Conservation (phyloP, 2,888 invertebrate species). For the Endomychus coccineus region DNA sequence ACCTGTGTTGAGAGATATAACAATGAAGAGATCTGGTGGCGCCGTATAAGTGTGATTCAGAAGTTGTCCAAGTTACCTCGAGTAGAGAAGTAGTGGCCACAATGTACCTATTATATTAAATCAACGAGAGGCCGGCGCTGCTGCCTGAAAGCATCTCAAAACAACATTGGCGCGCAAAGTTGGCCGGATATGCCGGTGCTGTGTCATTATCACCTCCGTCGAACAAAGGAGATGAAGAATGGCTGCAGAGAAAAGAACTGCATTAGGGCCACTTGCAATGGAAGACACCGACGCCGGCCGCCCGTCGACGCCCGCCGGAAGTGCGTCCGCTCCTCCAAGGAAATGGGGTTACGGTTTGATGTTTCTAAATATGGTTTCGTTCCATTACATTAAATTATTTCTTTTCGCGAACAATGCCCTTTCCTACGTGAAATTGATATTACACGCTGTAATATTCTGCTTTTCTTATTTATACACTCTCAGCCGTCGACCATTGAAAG, state of each 20-base stretch:
- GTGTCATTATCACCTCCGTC: conserved; percentile 43
- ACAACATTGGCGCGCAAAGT: conserved; percentile 36
- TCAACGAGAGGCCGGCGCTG: conserved; percentile 32
- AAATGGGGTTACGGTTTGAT: conserved; percentile 38
- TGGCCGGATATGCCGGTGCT: conserved; percentile 41
- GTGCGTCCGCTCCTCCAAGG: conserved; percentile 29
- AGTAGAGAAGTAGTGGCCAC: conserved; percentile 30
- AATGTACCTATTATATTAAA: conserved; percentile 43
- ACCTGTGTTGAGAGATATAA: no score
- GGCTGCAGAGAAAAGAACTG: conserved; percentile 41
- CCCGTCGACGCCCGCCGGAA: conserved; percentile 22
- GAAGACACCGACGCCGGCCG: conserved; percentile 21
- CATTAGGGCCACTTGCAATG: conserved; percentile 37
- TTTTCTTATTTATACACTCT: no score
- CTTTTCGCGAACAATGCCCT: conserved; percentile 3
- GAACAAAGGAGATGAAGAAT: conserved; percentile 42
- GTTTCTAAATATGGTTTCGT: conserved; percentile 35
- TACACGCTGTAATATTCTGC: no score
- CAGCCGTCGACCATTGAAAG: no score
- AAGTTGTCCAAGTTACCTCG: conserved; percentile 39
- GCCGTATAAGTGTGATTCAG: conserved; percentile 38
- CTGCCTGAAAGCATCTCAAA: conserved; percentile 32
- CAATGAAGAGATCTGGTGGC: no score
- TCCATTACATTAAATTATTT: conserved; percentile 34
- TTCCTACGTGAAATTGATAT: no score